A percentile compares a stretch with the other conserved stretches of the same genome.
Evolutionary conservation across 1,140 invertebrate genomes (phyloP).

Genomic region (Cepaea nemoralis): DNA sequence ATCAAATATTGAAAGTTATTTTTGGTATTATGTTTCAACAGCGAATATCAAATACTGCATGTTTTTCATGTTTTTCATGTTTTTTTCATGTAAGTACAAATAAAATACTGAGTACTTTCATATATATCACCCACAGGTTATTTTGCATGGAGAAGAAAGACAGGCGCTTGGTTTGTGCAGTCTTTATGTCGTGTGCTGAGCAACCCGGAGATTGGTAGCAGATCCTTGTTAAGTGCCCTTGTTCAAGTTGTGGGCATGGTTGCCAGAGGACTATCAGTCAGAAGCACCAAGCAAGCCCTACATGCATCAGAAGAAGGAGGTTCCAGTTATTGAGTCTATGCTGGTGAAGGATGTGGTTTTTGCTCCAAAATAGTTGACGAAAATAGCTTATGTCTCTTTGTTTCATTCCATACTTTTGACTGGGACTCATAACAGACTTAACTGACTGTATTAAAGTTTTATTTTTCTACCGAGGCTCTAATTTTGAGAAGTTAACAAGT

Average conservation of each 20-base stretch:
- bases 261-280: conserved; percentile 89
- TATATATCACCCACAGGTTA: conserved; percentile 75
- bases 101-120: no score
- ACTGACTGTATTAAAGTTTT: no score
- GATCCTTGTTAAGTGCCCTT: conserved; percentile 83
- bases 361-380: background rate
- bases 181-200: conserved; percentile 85
- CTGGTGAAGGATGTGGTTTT: conserved; percentile 42
- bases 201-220: conserved; percentile 74
- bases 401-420: no score
- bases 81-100: no score
- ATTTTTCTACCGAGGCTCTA: no score
- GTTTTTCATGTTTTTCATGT: no score
- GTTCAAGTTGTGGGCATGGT: conserved; percentile 89
- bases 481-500: no score
- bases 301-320: conserved; percentile 92
- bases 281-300: conserved; percentile 79
- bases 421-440: no score
- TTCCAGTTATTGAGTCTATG: conserved; percentile 44
- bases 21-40: no score
- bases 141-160: conserved; percentile 95
- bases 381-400: background rate
- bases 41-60: no score
- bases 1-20: no score
- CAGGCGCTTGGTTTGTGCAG: conserved; percentile 95